These are phyloP conservation scores for Hydrophis major DNA, from an alignment of 2,797 vertebrate species.

Conservation along the genomic window DNA sequence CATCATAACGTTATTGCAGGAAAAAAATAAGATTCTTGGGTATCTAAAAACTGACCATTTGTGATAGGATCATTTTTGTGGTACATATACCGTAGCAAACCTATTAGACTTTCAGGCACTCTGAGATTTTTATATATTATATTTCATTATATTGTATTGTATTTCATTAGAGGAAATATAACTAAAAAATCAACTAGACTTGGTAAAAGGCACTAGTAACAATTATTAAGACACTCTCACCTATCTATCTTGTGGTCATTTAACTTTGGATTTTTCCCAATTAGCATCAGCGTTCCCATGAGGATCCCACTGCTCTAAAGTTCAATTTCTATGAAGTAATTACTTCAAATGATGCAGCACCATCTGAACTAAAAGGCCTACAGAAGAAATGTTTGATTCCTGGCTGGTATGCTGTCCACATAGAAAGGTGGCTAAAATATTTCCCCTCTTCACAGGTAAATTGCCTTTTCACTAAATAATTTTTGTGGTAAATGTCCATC, in stretches of 20 bases:
- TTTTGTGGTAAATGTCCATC: not conserved
- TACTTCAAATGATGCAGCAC: slow-evolving; percentile 75
- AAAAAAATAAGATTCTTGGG: not conserved
- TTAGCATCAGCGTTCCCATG: slow-evolving; percentile 93
- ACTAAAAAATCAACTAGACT: not conserved
- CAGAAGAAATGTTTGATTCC: slow-evolving; percentile 88
- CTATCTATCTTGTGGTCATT: not conserved
- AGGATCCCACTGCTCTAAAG: slow-evolving; percentile 85
- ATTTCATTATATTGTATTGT: not conserved
- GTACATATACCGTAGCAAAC: not conserved
- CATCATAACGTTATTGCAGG: not conserved
- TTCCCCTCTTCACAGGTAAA: slow-evolving; percentile 90
- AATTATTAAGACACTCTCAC: not conserved
- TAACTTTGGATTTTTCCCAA: not conserved
- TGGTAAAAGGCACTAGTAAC: not conserved
- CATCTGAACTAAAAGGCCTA: slow-evolving; percentile 80
- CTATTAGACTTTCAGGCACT: not conserved
- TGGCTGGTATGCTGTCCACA: slow-evolving; percentile 87
- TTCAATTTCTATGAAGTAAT: slow-evolving; percentile 95
- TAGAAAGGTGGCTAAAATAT: slow-evolving; percentile 87
- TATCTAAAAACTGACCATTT: not conserved
- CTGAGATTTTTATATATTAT: no score
- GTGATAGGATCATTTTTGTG: not conserved
- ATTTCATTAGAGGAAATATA: not conserved
- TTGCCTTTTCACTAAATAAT: not conserved